These are phyloP conservation scores for Congeria kusceri DNA, from an alignment of 2,888 invertebrate genomes.

Conservation along the genomic window DNA sequence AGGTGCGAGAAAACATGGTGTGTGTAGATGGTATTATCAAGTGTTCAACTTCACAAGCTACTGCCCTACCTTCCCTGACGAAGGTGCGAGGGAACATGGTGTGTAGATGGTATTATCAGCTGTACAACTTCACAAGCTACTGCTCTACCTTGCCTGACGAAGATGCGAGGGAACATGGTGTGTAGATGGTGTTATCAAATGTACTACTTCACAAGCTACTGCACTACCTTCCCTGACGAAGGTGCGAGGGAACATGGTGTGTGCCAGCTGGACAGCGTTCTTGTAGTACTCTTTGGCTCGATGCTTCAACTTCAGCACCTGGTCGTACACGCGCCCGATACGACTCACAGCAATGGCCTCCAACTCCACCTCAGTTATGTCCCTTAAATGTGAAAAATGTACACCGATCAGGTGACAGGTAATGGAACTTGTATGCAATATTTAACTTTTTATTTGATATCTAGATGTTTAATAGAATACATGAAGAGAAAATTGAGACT, in stretches of 20 bases:
- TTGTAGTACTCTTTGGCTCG: slow-evolving; percentile 67
- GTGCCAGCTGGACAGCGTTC: slow-evolving; percentile 65
- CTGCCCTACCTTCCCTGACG: background rate
- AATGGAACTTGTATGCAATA: no score
- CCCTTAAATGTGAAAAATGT: background rate
- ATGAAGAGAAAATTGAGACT: no score
- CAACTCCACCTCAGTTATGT: slow-evolving; percentile 52
- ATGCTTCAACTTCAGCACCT: slow-evolving; percentile 67
- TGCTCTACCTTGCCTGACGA: no score
- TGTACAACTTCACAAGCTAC: no score
- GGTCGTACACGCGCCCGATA: slow-evolving; percentile 66
- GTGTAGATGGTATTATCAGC: no score
- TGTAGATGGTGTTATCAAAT: no score
- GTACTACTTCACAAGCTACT: no score
- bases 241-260: slow-evolving; percentile 59
- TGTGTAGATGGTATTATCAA: background rate
- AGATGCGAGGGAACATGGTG: no score
- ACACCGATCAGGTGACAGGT: no score
- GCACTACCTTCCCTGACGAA: slow-evolving; percentile 54
- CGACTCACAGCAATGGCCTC: slow-evolving; percentile 70
- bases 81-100: background rate
- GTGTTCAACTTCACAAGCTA: background rate
- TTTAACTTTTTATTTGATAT: no score
- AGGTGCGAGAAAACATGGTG: background rate
- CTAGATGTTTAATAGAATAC: no score